These are phyloP conservation scores for Centropristis striata DNA, from an alignment of 2,113 vertebrate species.

Conservation along the genomic window DNA sequence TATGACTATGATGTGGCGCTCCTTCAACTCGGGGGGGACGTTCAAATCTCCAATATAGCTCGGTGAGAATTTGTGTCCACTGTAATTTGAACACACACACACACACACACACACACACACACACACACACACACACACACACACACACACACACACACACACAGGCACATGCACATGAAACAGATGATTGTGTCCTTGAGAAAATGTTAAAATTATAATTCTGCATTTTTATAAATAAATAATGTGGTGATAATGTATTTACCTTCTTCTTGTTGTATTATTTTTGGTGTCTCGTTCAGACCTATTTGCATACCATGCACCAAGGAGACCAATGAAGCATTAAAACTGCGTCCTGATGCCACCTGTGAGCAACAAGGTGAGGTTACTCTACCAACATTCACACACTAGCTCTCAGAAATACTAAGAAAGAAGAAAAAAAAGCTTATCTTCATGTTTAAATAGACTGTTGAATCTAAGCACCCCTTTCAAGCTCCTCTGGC, in stretches of 20 bases:
- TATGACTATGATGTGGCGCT: conserved; percentile 87
- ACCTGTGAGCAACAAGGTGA: conserved; percentile 81
- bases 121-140: background rate
- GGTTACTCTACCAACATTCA: background rate
- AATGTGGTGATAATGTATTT: background rate
- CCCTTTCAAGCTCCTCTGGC: too few species aligned
- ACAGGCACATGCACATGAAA: background rate
- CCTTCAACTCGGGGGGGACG: conserved; percentile 55
- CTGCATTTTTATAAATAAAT: background rate
- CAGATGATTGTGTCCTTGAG: background rate
- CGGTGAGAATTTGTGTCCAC: conserved; percentile 59
- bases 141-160: background rate
- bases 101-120: background rate
- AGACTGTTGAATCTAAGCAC: too few species aligned
- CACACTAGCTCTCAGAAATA: too few species aligned
- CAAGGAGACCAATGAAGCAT: conserved; percentile 73
- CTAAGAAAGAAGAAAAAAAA: too few species aligned
- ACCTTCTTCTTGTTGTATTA: background rate
- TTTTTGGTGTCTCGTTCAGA: conserved; percentile 58
- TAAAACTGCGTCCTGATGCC: conserved; percentile 52
- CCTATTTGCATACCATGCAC: conserved; percentile 87
- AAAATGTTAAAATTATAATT: background rate
- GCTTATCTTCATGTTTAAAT: background rate
- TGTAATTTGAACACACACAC: background rate
- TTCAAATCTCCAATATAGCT: background rate